Base-by-base conservation (phyloP, 1,140 invertebrate genomes). In the Solenopsis invicta region DNA sequence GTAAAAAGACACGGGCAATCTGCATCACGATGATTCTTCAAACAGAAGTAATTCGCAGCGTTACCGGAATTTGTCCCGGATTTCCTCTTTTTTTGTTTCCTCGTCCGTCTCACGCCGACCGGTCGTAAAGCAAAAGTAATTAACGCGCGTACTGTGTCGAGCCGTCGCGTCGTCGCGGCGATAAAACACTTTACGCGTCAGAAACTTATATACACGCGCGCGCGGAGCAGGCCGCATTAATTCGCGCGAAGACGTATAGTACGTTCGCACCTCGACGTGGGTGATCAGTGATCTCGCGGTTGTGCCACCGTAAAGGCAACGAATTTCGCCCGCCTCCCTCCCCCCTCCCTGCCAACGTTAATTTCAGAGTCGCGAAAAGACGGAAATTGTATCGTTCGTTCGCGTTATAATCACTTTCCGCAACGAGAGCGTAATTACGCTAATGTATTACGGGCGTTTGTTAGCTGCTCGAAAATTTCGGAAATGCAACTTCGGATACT, bases 81-180 rank as follows among this genome's bases (percentile, higher is more conserved):
- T 52, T 64, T 82, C 52, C 52, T 9, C 24, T 34, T 24, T 77
- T 34, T 50, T 18, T 13, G 3, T 10, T 8, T 72, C 48, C 62
- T 41, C 64, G 24, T n/a, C 50, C 59, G 6, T 54, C 64, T 50
- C 81, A 16, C 88, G 76, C 74, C 77, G 45, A 72, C 74, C 77
- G 45, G 64, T 85, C 85, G 75, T 81, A 72, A 91, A 91, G 80
- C 80, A 82, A 64, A 78, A 87, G 87, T 90, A 91, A 91, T 91
- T 91, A 91, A 90, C 89, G 90, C 54, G 84, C 37, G 16, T 48
- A 54, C 54, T 54, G n/a, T n/a, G 87, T 85, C 64, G 76, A 77
- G 77, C 52, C 72, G 37, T 62, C n/a, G 10, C 72, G 37, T 62
- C n/a, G 10, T 16, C 29, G 18, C 18, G 52, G 10, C 62, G 71